Evolutionary conservation across 2,888 invertebrate species (phyloP).

Genomic region (Tinea pellionella): DNA sequence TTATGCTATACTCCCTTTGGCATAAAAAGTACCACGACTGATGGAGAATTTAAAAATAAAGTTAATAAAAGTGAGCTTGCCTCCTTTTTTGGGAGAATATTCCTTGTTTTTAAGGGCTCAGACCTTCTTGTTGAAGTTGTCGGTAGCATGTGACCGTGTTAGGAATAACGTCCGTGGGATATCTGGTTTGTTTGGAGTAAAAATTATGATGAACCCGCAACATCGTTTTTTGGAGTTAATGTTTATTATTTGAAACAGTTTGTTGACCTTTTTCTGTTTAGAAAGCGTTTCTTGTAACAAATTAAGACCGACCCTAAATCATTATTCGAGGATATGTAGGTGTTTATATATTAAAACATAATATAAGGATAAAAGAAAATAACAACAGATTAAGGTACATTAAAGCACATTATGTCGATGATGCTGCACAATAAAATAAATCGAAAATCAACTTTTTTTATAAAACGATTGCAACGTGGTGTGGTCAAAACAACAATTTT

Average conservation of each 20-base stretch:
- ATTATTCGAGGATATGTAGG: too few relatives aligned
- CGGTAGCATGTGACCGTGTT: constrained; percentile 3
- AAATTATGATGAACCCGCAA: background rate
- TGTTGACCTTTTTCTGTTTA: too few relatives aligned
- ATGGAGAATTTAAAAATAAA: background rate
- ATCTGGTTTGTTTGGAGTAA: background rate
- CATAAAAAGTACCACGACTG: constrained; percentile 2
- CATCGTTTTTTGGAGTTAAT: too few relatives aligned
- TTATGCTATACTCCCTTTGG: background rate
- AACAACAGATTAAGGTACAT: background rate
- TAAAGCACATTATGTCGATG: constrained; percentile 9
- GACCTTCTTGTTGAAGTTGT: background rate
- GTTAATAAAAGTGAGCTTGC: constrained; percentile 28
- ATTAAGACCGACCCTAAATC: too few relatives aligned
- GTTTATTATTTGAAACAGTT: too few relatives aligned
- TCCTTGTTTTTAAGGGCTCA: background rate
- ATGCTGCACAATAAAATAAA: constrained; percentile 7
- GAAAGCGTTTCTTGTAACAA: too few relatives aligned
- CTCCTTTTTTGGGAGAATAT: constrained; percentile 19
- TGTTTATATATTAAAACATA: too few relatives aligned
- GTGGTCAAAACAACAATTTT: constrained; percentile 65
- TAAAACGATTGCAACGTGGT: constrained; percentile 23
- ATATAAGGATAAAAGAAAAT: too few relatives aligned
- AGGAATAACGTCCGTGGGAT: background rate
- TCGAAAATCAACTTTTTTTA: constrained; percentile 11